Evolutionary conservation across 1,140 invertebrate species (phyloP).

Genomic region (Cydia splendana): DNA sequence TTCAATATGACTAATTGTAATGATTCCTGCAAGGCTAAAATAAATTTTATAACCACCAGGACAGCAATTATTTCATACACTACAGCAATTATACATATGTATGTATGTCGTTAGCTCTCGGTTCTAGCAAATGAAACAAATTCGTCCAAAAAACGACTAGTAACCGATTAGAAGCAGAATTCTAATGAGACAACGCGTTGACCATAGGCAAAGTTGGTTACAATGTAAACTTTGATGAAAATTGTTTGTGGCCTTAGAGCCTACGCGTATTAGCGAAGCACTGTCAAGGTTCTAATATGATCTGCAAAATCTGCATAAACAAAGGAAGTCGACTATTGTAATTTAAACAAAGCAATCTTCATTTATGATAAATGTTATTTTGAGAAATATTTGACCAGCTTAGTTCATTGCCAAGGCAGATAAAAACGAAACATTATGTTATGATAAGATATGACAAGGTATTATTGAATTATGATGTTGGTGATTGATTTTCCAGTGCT

Average conservation of each 20-base stretch:
- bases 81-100: neutral
- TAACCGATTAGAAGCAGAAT: neutral
- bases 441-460: slow-evolving; percentile 39
- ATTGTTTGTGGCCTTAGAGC: slow-evolving; percentile 50
- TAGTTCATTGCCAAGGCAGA: neutral
- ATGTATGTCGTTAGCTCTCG: neutral
- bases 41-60: neutral
- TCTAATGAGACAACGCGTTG: neutral
- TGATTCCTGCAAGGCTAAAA: slow-evolving; percentile 24
- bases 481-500: slow-evolving; percentile 15
- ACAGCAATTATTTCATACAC: slow-evolving; percentile 15
- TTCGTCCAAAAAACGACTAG: neutral
- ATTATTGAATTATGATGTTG: slow-evolving; percentile 19
- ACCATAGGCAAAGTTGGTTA: neutral
- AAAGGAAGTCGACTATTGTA: slow-evolving; percentile 39
- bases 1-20: slow-evolving; percentile 18
- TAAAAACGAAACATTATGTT: slow-evolving; percentile 26
- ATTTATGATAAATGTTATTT: slow-evolving; percentile 20
- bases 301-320: slow-evolving; percentile 30
- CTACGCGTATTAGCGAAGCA: slow-evolving; percentile 51
- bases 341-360: slow-evolving; percentile 36
- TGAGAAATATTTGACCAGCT: slow-evolving; percentile 8
- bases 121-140: neutral
- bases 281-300: slow-evolving; percentile 45
- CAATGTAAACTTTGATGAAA: slow-evolving; percentile 41